Conservation (phyloP, 35 echinoderm and acorn worm genomes). For the Apostichopus parvimensis region DNA sequence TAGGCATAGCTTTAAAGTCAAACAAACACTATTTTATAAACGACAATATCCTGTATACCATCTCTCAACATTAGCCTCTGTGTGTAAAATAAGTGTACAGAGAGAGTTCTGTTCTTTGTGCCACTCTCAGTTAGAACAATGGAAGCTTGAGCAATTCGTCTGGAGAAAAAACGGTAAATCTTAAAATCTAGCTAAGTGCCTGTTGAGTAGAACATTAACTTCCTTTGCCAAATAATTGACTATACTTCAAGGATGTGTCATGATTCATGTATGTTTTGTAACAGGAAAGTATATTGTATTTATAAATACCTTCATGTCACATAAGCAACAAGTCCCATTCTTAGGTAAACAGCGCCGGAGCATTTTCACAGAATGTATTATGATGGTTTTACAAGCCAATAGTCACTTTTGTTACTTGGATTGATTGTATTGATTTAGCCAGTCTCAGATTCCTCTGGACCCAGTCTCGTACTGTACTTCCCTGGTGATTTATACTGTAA, state of each 20-base stretch:
- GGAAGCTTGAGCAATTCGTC: too few relatives aligned
- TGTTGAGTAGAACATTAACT: neutral
- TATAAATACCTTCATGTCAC: neutral
- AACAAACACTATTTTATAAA: too few relatives aligned
- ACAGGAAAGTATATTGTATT: neutral
- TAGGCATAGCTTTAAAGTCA: too few relatives aligned
- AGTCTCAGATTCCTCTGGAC: neutral
- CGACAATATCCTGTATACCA: too few relatives aligned
- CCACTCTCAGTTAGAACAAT: too few relatives aligned
- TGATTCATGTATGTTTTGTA: neutral
- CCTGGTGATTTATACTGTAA: neutral
- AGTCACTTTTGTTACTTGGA: neutral
- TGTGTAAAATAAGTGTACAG: too few relatives aligned
- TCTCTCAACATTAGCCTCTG: too few relatives aligned
- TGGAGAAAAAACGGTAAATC: too few relatives aligned
- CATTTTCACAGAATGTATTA: neutral
- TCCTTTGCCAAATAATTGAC: too few relatives aligned
- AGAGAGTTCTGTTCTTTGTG: too few relatives aligned
- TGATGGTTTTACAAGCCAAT: neutral
- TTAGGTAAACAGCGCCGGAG: neutral
- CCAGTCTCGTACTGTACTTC: neutral
- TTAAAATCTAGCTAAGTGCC: neutral
- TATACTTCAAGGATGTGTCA: neutral
- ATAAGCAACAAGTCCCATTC: neutral
- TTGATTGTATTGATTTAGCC: neutral